Conservation (phyloP, 30 jellyfish, hydroid and myxozoan species). For the Turritopsis rubra region DNA sequence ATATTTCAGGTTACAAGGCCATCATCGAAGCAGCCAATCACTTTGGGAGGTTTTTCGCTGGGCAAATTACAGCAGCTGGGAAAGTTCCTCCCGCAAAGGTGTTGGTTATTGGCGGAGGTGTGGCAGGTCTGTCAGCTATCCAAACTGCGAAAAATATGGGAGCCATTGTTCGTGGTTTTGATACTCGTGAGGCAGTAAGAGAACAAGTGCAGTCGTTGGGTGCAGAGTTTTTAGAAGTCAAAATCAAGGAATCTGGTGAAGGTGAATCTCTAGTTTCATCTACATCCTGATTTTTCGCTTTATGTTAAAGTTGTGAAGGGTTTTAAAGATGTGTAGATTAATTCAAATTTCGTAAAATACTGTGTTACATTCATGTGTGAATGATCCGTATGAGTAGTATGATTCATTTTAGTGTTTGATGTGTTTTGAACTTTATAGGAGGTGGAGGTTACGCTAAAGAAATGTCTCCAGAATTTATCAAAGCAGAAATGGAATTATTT, state of each 20-base stretch:
- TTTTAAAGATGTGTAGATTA: too few species aligned
- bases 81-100: conserved; percentile 94
- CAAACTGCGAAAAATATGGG: conserved; percentile 95
- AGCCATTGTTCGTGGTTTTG: conserved; percentile 89
- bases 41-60: conserved; percentile 90
- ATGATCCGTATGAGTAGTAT: too few species aligned
- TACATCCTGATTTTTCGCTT: background rate
- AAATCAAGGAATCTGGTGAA: conserved; percentile 84
- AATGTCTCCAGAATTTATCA: conserved; percentile 91
- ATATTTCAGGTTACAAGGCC: conserved; percentile 94
- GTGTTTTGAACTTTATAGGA: conserved; percentile 27
- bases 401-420: background rate
- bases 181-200: conserved; percentile 87
- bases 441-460: conserved; percentile 96
- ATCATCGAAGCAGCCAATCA: conserved; percentile 84
- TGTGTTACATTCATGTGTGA: too few species aligned
- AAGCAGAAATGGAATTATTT: conserved; percentile 91
- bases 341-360: too few species aligned
- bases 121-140: conserved; percentile 89
- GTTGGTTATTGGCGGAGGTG: conserved; percentile 95
- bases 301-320: background rate
- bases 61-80: conserved; percentile 97
- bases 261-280: conserved; percentile 30
- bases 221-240: conserved; percentile 84
- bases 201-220: conserved; percentile 92